Evolutionary conservation across 2,113 vertebrate genomes (phyloP).

Genomic region (Narcine bancroftii): DNA sequence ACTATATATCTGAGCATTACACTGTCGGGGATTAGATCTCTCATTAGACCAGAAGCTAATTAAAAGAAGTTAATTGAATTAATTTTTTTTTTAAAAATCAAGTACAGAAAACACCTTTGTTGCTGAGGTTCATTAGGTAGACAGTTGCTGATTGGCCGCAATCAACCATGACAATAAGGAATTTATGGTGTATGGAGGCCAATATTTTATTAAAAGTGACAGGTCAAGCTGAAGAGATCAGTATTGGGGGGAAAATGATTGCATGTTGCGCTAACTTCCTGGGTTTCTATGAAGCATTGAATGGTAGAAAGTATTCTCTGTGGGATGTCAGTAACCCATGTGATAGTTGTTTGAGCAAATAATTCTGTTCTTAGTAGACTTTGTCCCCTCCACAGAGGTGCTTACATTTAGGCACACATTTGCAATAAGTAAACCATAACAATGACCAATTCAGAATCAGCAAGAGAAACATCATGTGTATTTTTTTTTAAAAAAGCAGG

Average conservation of each 20-base stretch:
- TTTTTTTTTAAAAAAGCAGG: too few relatives aligned
- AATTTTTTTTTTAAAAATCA: slow-evolving; percentile 29
- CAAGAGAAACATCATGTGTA: background rate
- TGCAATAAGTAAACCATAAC: background rate
- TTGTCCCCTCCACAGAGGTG: background rate
- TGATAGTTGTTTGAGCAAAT: background rate
- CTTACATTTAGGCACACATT: background rate
- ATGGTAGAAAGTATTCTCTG: background rate
- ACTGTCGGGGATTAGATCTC: slow-evolving; percentile 12
- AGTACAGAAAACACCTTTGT: slow-evolving; percentile 31
- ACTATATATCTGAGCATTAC: background rate
- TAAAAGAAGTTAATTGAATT: slow-evolving; percentile 36
- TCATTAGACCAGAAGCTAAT: slow-evolving; percentile 32
- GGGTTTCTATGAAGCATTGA: background rate
- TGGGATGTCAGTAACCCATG: background rate
- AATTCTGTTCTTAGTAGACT: background rate
- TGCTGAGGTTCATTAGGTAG: slow-evolving; percentile 30
- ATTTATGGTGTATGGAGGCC: background rate
- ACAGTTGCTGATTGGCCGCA: slow-evolving; percentile 22
- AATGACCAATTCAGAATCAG: background rate
- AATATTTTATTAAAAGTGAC: slow-evolving; percentile 35
- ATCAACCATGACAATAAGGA: background rate
- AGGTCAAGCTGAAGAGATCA: slow-evolving; percentile 12
- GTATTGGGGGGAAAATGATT: slow-evolving; percentile 11
- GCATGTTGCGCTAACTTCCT: background rate